These are phyloP conservation scores for Brachirus orientalis DNA, from an alignment of 2,113 vertebrate species.

Conservation along the genomic window DNA sequence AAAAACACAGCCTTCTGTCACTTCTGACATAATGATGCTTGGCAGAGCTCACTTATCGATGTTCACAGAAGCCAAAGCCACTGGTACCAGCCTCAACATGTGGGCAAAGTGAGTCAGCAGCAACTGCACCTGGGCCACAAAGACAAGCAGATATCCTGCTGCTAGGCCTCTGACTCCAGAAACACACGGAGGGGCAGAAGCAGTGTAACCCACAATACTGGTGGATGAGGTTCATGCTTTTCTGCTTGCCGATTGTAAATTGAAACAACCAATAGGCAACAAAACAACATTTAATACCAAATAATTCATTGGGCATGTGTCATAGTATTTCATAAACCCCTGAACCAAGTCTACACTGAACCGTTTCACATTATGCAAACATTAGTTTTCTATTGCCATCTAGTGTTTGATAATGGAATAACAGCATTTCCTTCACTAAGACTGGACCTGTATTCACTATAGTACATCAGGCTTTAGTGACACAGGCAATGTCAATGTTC, in stretches of 20 bases:
- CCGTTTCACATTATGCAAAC: neutral
- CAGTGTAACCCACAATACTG: neutral
- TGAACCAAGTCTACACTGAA: neutral
- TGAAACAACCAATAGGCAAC: neutral
- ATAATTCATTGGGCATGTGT: neutral
- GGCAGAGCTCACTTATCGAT: slow-evolving; percentile 39
- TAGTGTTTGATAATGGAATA: slow-evolving; percentile 42
- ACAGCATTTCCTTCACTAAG: neutral
- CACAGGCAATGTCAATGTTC: neutral
- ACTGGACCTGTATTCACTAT: neutral
- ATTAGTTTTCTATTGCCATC: slow-evolving; percentile 63
- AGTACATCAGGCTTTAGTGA: no score
- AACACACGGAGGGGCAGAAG: neutral
- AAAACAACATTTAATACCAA: neutral
- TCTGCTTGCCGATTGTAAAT: neutral
- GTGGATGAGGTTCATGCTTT: neutral
- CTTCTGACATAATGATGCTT: slow-evolving; percentile 27
- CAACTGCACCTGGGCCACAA: neutral
- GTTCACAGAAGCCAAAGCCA: neutral
- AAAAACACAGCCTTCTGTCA: no score
- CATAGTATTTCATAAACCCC: neutral
- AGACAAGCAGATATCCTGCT: neutral
- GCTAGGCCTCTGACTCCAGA: no score
- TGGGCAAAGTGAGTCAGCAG: neutral
- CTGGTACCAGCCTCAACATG: neutral